Conservation (phyloP, 2,888 invertebrate genomes). For the Melieria omissa region DNA sequence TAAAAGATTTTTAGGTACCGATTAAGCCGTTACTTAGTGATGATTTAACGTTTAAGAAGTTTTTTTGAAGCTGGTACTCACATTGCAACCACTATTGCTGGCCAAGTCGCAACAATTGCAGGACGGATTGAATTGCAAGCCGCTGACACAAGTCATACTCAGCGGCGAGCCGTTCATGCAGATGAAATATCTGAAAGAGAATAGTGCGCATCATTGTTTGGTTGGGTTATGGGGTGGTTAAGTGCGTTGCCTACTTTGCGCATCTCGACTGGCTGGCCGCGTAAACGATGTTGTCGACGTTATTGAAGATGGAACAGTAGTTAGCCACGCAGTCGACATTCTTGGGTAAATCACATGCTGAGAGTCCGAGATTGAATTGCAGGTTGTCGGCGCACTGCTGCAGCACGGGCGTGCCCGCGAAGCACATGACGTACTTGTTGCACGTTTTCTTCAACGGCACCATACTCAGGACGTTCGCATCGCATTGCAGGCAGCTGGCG, state of each 20-base stretch:
- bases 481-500: conserved; percentile 37
- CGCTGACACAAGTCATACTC: conserved; percentile 39
- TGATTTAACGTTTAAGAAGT: too few species aligned
- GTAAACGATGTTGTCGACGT: conserved; percentile 37
- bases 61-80: conserved; percentile 30
- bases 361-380: conserved; percentile 46
- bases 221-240: too few species aligned
- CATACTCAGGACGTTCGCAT: conserved; percentile 16
- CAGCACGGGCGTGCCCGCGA: conserved; percentile 38
- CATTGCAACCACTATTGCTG: conserved; percentile 46
- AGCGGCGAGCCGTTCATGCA: conserved; percentile 46
- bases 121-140: conserved; percentile 42
- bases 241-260: conserved; percentile 35
- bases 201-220: too few species aligned
- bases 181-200: conserved; percentile 45
- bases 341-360: conserved; percentile 47
- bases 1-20: too few species aligned
- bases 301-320: conserved; percentile 43
- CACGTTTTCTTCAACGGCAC: conserved; percentile 45
- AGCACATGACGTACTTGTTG: conserved; percentile 48
- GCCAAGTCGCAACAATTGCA: conserved; percentile 45
- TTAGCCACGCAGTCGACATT: conserved; percentile 50
- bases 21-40: too few species aligned
- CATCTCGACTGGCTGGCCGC: conserved; percentile 42
- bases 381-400: conserved; percentile 46